Conservation (phyloP, 2,797 vertebrate genomes). For the Propithecus perrieri region DNA sequence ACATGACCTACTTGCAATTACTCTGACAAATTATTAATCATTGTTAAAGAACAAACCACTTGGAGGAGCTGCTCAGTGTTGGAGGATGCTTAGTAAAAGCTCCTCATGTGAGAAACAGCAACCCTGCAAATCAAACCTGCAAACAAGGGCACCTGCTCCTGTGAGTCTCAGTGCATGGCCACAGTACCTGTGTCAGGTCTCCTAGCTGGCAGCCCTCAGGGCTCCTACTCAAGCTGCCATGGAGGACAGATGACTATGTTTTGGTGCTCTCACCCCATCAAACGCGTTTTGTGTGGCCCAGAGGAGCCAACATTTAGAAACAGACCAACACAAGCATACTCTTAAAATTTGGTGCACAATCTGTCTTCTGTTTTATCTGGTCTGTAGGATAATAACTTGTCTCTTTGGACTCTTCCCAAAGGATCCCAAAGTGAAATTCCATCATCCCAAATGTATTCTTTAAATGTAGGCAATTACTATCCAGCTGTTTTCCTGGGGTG, state of each 20-base stretch:
- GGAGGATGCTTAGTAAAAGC: neutral
- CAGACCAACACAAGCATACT: neutral
- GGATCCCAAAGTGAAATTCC: neutral
- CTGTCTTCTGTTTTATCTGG: neutral
- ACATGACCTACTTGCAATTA: neutral
- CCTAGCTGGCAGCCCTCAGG: fast-evolving
- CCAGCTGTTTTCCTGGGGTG: slow-evolving; percentile 1
- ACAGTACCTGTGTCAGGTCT: fast-evolving
- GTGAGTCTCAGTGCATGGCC: fast-evolving
- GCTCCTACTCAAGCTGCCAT: neutral
- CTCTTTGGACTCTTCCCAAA: neutral
- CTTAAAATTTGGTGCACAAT: neutral
- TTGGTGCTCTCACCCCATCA: neutral
- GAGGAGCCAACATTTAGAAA: neutral
- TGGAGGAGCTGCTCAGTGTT: neutral
- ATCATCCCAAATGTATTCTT: slow-evolving; percentile 12
- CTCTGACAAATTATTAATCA: neutral
- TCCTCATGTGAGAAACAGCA: neutral
- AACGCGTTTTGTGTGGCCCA: neutral
- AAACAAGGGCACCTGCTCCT: neutral
- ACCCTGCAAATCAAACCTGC: neutral
- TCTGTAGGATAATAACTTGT: neutral
- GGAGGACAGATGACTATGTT: neutral
- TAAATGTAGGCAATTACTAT: neutral
- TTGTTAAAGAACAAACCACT: neutral